Evolutionary conservation across 1,140 invertebrate genomes (phyloP).

Genomic region (Drosophila mauritiana): DNA sequence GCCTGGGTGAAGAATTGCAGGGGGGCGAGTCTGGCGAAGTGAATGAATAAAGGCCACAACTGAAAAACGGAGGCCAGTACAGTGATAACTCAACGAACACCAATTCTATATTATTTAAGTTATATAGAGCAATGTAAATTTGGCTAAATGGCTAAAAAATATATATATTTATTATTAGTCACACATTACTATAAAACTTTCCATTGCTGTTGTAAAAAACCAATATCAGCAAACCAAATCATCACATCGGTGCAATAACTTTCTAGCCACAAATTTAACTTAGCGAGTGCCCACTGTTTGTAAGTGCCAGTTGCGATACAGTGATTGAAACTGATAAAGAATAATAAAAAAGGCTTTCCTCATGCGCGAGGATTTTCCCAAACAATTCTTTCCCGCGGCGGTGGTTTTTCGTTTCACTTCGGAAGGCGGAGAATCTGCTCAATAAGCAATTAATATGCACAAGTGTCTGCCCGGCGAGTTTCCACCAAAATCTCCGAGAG

Average conservation of each 20-base stretch:
- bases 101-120: too few relatives aligned
- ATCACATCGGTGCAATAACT: background rate
- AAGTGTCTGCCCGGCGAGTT: conserved; percentile 67
- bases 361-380: conserved; percentile 49
- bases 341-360: conserved; percentile 45
- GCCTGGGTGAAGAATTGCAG: conserved; percentile 21
- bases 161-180: too few relatives aligned
- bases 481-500: conserved; percentile 41
- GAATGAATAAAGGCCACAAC: conserved; percentile 21
- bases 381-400: conserved; percentile 32
- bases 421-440: conserved; percentile 42
- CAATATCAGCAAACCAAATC: background rate
- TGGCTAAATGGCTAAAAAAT: too few relatives aligned
- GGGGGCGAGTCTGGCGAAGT: conserved; percentile 7
- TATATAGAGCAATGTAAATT: too few relatives aligned
- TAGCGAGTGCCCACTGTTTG: conserved; percentile 2
- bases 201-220: too few relatives aligned
- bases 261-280: background rate
- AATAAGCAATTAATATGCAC: conserved; percentile 82
- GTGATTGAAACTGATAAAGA: conserved; percentile 64
- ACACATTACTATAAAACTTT: too few relatives aligned
- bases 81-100: background rate
- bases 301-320: conserved; percentile 16
- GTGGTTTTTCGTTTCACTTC: conserved; percentile 12
- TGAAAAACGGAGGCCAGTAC: background rate